Percentiles rank a stretch among this genome's conserved stretches.
phyloP scores from a whole-genome alignment of 2,888 invertebrate genomes.

The Himalopsyche tibetana region DNA sequence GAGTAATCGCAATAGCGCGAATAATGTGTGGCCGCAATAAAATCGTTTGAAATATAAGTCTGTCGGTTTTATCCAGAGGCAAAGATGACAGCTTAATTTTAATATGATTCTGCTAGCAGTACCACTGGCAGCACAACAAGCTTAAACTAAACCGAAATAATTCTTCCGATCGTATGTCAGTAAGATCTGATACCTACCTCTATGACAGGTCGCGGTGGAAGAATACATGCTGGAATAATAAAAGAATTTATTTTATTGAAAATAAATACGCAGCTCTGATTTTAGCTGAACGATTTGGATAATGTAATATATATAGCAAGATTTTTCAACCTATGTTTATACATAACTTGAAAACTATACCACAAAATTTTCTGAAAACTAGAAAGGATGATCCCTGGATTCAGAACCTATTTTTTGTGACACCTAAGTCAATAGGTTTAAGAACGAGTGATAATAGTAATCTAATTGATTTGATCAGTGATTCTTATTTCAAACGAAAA shows the following conservation, averaged over 20 bases:
- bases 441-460: no score
- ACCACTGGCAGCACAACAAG: not conserved
- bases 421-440: no score
- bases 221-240: not conserved
- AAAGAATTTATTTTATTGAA: not conserved
- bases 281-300: no score
- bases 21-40: not conserved
- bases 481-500: no score
- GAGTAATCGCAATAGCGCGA: not conserved
- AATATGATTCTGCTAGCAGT: not conserved
- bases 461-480: no score
- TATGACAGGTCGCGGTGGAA: not conserved
- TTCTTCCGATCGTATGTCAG: not conserved
- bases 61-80: not conserved
- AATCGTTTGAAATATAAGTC: not conserved
- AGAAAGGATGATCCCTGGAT: no score
- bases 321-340: no score
- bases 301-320: no score
- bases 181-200: not conserved
- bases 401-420: no score
- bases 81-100: conserved; percentile 5
- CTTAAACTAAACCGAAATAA: not conserved
- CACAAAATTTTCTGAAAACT: no score
- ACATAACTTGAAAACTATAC: no score
- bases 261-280: no score